Conservation (phyloP, 1,140 invertebrate genomes). For the Microvelia longipes region DNA sequence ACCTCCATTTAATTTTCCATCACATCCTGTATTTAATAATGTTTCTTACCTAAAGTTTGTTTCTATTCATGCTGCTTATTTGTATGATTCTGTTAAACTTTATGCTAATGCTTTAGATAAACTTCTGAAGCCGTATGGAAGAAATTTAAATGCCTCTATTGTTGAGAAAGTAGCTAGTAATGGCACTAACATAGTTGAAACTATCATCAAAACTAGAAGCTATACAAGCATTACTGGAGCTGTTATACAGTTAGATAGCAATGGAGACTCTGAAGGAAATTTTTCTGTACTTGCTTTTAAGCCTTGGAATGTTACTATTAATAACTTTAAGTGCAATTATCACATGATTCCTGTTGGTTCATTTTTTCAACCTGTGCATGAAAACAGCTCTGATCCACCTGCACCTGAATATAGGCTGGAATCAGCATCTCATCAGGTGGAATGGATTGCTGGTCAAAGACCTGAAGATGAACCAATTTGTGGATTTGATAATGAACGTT, state of each 20-base stretch:
- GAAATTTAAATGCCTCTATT: conserved; percentile 33
- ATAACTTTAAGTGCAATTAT: conserved; percentile 50
- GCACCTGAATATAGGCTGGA: conserved; percentile 45
- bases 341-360: conserved; percentile 66
- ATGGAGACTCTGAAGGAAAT: conserved; percentile 91
- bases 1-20: neutral
- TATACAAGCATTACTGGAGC: conserved; percentile 81
- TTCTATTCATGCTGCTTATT: conserved; percentile 83
- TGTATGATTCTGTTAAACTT: conserved; percentile 87
- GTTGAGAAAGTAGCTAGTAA: conserved; percentile 57
- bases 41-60: conserved; percentile 43
- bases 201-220: conserved; percentile 55
- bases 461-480: conserved; percentile 85
- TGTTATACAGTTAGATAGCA: conserved; percentile 72
- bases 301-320: conserved; percentile 18
- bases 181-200: conserved; percentile 59
- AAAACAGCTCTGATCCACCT: conserved; percentile 20
- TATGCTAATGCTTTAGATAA: conserved; percentile 74
- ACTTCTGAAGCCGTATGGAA: conserved; percentile 38
- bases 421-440: conserved; percentile 18
- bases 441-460: conserved; percentile 64
- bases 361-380: conserved; percentile 56
- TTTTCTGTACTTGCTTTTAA: conserved; percentile 80
- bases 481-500: conserved; percentile 73
- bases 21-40: neutral